These are phyloP conservation scores for Geodia barretti DNA, from an alignment of 37 sponge, comb jelly and placozoan species.

Conservation along the genomic window DNA sequence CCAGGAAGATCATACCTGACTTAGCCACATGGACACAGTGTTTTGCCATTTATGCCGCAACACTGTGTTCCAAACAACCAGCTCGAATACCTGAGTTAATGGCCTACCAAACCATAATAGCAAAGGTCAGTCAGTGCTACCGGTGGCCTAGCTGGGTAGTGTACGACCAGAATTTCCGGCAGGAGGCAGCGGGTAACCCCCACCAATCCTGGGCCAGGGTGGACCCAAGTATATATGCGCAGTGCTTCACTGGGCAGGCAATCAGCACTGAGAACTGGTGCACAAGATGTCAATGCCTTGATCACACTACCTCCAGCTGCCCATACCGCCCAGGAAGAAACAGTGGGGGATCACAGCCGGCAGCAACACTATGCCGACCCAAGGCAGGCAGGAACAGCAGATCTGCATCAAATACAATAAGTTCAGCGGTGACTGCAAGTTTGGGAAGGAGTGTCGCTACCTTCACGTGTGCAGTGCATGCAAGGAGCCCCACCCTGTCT, in stretches of 20 bases:
- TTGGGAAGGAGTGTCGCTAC: slow-evolving; percentile 22
- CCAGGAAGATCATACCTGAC: slow-evolving; percentile 34
- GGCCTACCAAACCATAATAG: slow-evolving; percentile 27
- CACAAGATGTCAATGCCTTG: slow-evolving; percentile 8
- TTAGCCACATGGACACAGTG: slow-evolving; percentile 58
- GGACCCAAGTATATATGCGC: slow-evolving; percentile 37
- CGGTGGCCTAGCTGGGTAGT: slow-evolving; percentile 36
- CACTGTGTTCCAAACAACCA: slow-evolving; percentile 4
- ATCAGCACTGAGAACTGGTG: slow-evolving; percentile 14
- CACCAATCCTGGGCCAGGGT: slow-evolving; percentile 9
- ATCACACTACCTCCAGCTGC: slow-evolving; percentile 14
- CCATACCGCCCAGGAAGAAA: neutral
- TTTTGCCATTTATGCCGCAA: slow-evolving; percentile 21
- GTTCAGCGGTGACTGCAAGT: slow-evolving; percentile 33
- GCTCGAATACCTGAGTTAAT: slow-evolving; percentile 15
- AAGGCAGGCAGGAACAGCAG: neutral
- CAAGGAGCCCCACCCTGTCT: slow-evolving; percentile 10
- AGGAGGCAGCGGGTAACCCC: slow-evolving; percentile 28
- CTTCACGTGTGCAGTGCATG: slow-evolving; percentile 14
- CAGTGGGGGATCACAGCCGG: neutral
- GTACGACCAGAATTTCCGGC: slow-evolving; percentile 48
- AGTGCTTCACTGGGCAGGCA: slow-evolving; percentile 26
- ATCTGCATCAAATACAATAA: slow-evolving; percentile 23
- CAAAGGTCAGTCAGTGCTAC: slow-evolving; percentile 23
- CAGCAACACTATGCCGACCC: neutral